phyloP scores from a whole-genome alignment of 92 coral and sea anemone genomes.

The Zoanthus solanderi region DNA sequence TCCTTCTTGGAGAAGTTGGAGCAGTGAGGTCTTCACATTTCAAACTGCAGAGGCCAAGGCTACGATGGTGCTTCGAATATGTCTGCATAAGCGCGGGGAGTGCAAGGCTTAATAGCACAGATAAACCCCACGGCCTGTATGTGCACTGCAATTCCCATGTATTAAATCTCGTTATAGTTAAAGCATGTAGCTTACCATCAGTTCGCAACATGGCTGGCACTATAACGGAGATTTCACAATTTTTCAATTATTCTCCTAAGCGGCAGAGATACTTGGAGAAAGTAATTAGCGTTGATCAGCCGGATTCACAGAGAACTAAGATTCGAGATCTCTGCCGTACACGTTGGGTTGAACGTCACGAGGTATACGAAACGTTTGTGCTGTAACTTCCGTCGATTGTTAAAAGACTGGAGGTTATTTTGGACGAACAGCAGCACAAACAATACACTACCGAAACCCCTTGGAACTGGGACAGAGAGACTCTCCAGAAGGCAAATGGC shows the following conservation, averaged over 20 bases:
- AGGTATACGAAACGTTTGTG: slow-evolving; percentile 37
- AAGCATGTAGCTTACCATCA: slow-evolving; percentile 59
- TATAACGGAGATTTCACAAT: slow-evolving; percentile 47
- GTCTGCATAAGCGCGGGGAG: slow-evolving; percentile 57
- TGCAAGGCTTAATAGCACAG: slow-evolving; percentile 51
- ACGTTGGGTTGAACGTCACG: slow-evolving; percentile 66
- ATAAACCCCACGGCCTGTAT: slow-evolving; percentile 60
- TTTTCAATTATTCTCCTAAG: slow-evolving; percentile 46
- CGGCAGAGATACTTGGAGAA: slow-evolving; percentile 42
- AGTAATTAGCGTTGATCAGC: slow-evolving; percentile 47
- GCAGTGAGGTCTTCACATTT: slow-evolving; percentile 29
- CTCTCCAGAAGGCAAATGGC: slow-evolving; percentile 52
- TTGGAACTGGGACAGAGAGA: slow-evolving; percentile 73
- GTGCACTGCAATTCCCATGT: slow-evolving; percentile 56
- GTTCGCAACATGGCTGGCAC: slow-evolving; percentile 71
- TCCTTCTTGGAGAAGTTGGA: slow-evolving; percentile 20
- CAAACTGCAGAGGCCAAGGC: slow-evolving; percentile 51
- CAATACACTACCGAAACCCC: slow-evolving; percentile 41
- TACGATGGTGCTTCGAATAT: slow-evolving; percentile 61
- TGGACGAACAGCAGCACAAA: slow-evolving; percentile 53
- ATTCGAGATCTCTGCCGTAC: slow-evolving; percentile 60
- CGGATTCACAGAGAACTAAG: slow-evolving; percentile 43
- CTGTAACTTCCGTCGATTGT: slow-evolving; percentile 43
- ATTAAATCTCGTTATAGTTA: slow-evolving; percentile 49
- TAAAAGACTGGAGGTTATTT: slow-evolving; percentile 57